Evolutionary conservation across 2,797 vertebrate genomes (phyloP).

Genomic region (Aphelocoma californica): DNA sequence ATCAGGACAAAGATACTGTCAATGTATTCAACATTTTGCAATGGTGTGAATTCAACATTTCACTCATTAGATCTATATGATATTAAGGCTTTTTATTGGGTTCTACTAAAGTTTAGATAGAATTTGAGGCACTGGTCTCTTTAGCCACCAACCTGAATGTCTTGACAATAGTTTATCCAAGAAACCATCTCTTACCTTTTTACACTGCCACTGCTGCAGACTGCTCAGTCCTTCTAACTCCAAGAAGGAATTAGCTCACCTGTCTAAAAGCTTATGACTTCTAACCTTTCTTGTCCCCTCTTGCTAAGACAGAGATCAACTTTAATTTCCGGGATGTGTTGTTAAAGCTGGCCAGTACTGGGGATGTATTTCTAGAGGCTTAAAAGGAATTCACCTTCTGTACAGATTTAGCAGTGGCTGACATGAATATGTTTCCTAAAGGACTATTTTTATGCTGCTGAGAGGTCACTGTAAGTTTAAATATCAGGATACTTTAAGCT

Average conservation of each 20-base stretch:
- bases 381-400: constrained; percentile 30
- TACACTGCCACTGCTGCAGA: neutral
- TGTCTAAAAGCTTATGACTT: constrained; percentile 11
- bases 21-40: neutral
- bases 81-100: neutral
- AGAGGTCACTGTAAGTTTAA: constrained; percentile 49
- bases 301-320: constrained; percentile 32
- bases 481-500: neutral
- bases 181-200: neutral
- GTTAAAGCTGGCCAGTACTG: neutral
- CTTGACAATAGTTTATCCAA: neutral
- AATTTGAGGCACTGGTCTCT: neutral
- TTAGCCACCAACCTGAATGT: neutral
- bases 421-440: constrained; percentile 40
- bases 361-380: constrained; percentile 21
- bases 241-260: constrained; percentile 32
- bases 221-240: neutral
- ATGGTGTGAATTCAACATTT: neutral
- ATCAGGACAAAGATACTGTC: neutral
- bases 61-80: neutral
- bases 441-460: constrained; percentile 19
- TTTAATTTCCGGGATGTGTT: constrained; percentile 27
- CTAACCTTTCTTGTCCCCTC: neutral
- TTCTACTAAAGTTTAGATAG: neutral
- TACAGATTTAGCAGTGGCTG: constrained; percentile 28